phyloP scores from a whole-genome alignment of 2,797 vertebrate genomes.

The Loriculus beryllinus region DNA sequence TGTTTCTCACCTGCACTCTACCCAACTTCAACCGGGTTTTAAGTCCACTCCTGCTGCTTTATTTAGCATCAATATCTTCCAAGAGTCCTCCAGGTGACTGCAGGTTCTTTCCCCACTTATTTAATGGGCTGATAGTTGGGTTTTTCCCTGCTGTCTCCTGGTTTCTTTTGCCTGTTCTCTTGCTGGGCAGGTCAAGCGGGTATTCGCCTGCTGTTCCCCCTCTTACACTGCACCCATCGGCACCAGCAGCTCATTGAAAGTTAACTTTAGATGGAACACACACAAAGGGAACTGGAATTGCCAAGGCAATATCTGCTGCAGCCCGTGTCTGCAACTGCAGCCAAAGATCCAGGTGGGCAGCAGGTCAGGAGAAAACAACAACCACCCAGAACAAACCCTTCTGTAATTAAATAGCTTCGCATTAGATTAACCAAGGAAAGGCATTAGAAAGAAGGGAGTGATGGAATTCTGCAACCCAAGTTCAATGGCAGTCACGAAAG shows the following conservation, averaged over 20 bases:
- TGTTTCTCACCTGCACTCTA: neutral
- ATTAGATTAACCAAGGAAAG: neutral
- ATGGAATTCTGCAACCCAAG: neutral
- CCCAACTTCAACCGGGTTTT: neutral
- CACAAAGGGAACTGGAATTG: neutral
- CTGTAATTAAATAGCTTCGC: neutral
- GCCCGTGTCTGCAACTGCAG: neutral
- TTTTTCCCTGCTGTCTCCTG: neutral
- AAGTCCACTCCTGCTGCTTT: neutral
- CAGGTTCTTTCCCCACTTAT: neutral
- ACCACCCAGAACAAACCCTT: neutral
- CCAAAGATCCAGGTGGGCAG: neutral
- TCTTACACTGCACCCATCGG: neutral
- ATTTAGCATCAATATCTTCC: neutral
- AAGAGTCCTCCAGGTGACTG: neutral
- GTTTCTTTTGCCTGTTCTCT: neutral
- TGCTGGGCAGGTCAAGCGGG: neutral
- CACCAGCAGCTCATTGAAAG: neutral
- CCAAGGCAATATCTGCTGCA: neutral
- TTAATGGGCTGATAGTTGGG: neutral
- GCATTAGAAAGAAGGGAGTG: neutral
- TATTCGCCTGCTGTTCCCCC: fast-evolving
- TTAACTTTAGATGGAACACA: neutral
- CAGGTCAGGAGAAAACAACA: neutral
- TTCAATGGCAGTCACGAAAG: neutral